Evolutionary conservation across 1,140 invertebrate genomes (phyloP).

Genomic region (Drosophila kohkoa): DNA sequence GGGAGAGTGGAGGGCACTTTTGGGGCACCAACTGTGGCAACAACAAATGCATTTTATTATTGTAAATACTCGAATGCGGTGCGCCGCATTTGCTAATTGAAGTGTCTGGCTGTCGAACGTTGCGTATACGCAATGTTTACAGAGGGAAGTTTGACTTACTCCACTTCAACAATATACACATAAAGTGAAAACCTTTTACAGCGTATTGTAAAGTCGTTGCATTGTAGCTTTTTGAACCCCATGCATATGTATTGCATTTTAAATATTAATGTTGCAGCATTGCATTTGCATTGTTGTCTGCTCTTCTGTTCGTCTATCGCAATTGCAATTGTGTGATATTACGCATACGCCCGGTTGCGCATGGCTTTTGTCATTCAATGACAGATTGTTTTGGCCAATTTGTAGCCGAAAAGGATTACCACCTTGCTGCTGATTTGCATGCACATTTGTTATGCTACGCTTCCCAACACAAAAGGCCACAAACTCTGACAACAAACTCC

Average conservation of each 20-base stretch:
- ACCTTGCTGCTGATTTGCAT: conserved; percentile 36
- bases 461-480: background rate
- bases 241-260: conserved; percentile 33
- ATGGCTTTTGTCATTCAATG: conserved; percentile 10
- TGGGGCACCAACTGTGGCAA: background rate
- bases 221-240: too few species aligned
- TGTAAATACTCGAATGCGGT: conserved; percentile 59
- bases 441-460: conserved; percentile 3
- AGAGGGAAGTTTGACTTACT: too few species aligned
- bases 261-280: conserved; percentile 33
- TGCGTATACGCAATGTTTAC: conserved; percentile 54
- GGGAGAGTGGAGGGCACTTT: conserved; percentile 8
- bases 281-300: conserved; percentile 25
- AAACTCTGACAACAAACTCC: background rate
- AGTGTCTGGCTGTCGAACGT: conserved; percentile 29
- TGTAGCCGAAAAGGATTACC: conserved; percentile 22
- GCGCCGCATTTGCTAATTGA: conserved; percentile 62
- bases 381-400: conserved; percentile 29
- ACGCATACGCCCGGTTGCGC: conserved; percentile 30
- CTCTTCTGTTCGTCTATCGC: too few species aligned
- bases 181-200: background rate
- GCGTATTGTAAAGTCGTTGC: background rate
- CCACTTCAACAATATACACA: too few species aligned
- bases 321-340: conserved; percentile 29
- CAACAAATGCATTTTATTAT: conserved; percentile 50